A percentile compares a stretch with the other conserved stretches of the same genome.
Evolutionary conservation across 2,797 vertebrate genomes (phyloP).

Genomic region (Eulemur mongoz): DNA sequence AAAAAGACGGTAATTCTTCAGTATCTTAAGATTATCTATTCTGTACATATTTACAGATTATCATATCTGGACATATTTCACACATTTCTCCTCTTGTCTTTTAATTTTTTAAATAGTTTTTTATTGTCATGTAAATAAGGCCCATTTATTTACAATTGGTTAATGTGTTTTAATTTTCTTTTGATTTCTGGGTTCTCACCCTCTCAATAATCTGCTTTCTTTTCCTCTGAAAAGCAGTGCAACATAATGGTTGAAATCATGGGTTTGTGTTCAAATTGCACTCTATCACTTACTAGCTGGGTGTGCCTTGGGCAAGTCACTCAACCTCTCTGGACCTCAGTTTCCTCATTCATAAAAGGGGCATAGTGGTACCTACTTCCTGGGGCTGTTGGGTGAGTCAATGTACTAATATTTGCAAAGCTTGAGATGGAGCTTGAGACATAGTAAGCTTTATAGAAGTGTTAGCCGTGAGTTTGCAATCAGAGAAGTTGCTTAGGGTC

Average conservation of each 20-base stretch:
- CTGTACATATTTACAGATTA: neutral
- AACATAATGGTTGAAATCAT: neutral
- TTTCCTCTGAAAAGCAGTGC: neutral
- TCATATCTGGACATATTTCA: neutral
- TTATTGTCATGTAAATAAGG: neutral
- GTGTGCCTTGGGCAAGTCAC: neutral
- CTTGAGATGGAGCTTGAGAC: neutral
- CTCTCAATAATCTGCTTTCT: neutral
- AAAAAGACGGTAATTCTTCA: neutral
- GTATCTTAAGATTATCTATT: neutral
- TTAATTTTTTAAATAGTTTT: neutral
- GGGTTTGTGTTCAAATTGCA: neutral
- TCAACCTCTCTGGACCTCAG: neutral
- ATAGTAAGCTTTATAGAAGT: neutral
- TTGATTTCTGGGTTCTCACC: neutral
- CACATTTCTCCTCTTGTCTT: neutral
- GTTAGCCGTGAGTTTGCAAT: neutral
- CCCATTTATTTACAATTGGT: neutral
- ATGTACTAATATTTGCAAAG: neutral
- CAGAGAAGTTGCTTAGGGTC: neutral
- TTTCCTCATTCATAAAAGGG: neutral
- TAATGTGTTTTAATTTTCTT: slow-evolving; percentile 12
- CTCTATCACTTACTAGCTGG: neutral
- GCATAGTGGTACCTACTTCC: neutral
- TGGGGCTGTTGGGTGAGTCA: neutral